These are phyloP conservation scores for Parus major DNA, from an alignment of 2,113 vertebrate genomes.

Conservation along the genomic window DNA sequence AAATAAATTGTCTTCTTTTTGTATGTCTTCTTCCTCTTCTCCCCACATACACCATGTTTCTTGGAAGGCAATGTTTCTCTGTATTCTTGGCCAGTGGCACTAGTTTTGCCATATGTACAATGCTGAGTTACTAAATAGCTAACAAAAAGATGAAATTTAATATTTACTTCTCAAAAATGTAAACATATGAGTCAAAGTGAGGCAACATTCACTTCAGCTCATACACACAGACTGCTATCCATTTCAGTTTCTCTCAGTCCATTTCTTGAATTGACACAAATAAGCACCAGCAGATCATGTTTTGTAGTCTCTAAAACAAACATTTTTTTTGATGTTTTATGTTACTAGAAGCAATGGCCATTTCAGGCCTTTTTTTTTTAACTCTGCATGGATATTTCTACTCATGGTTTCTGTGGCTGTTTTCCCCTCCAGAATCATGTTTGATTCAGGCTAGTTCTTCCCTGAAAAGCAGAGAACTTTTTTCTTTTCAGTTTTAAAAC, in stretches of 20 bases:
- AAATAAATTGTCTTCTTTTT: background rate
- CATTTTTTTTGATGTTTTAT: background rate
- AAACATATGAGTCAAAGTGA: conserved; percentile 36
- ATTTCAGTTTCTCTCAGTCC: background rate
- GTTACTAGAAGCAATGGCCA: background rate
- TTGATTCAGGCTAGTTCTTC: background rate
- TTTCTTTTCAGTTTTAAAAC: background rate
- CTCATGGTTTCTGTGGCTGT: background rate
- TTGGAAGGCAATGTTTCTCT: background rate
- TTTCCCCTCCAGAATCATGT: background rate
- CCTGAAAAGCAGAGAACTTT: background rate
- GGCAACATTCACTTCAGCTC: conserved; percentile 1
- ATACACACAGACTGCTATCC: background rate
- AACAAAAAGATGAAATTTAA: background rate
- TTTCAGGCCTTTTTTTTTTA: background rate
- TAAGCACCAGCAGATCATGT: background rate
- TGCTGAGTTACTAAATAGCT: conserved; percentile 17
- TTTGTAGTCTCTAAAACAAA: background rate
- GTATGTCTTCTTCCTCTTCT: background rate
- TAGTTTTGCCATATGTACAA: conserved; percentile 35
- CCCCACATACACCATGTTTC: background rate
- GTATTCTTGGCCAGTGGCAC: conserved; percentile 38
- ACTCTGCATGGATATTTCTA: background rate
- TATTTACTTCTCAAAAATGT: conserved; percentile 29
- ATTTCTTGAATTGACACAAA: background rate